These are phyloP conservation scores for Melieria crassipennis DNA, from an alignment of 2,888 invertebrate genomes.

Conservation along the genomic window DNA sequence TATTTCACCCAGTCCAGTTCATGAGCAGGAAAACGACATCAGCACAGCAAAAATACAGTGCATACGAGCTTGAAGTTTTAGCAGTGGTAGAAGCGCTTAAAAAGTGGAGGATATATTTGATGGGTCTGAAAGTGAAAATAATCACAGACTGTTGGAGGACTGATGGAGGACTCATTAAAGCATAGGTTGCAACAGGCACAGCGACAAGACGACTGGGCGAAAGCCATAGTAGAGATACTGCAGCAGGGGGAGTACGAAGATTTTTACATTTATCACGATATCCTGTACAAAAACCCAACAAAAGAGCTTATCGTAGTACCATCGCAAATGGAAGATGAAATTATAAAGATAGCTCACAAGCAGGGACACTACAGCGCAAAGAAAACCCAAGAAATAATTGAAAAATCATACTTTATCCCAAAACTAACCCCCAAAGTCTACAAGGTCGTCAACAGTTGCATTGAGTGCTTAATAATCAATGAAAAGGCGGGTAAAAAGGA, in stretches of 20 bases:
- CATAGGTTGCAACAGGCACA: slow-evolving; percentile 9
- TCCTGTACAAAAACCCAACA: slow-evolving; percentile 5
- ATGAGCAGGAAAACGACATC: slow-evolving; percentile 40
- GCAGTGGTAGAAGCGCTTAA: slow-evolving; percentile 46
- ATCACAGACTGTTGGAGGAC: slow-evolving; percentile 41
- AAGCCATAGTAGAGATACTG: background rate
- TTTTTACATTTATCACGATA: background rate
- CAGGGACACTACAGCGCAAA: no score
- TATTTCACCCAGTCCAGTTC: slow-evolving; percentile 36
- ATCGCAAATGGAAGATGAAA: slow-evolving; percentile 2
- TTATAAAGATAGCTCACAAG: background rate
- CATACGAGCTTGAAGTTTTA: slow-evolving; percentile 48
- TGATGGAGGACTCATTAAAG: slow-evolving; percentile 1
- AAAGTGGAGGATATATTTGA: slow-evolving; percentile 44
- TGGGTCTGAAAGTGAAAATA: slow-evolving; percentile 37
- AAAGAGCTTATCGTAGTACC: slow-evolving; percentile 12
- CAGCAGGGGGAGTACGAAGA: slow-evolving; percentile 3
- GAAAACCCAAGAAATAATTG: slow-evolving; percentile 7
- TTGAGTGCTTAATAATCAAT: slow-evolving; percentile 1
- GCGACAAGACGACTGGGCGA: slow-evolving; percentile 4
- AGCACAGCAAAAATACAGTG: slow-evolving; percentile 37
- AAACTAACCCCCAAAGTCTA: background rate
- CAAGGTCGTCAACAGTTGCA: background rate
- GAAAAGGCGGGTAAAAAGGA: slow-evolving; percentile 6
- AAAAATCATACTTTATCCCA: slow-evolving; percentile 1